A percentile compares a stretch with the other conserved stretches of the same genome.
These are phyloP conservation scores for Sarcophaga bullata DNA, from an alignment of 1,140 invertebrate species.

Conservation along the genomic window DNA sequence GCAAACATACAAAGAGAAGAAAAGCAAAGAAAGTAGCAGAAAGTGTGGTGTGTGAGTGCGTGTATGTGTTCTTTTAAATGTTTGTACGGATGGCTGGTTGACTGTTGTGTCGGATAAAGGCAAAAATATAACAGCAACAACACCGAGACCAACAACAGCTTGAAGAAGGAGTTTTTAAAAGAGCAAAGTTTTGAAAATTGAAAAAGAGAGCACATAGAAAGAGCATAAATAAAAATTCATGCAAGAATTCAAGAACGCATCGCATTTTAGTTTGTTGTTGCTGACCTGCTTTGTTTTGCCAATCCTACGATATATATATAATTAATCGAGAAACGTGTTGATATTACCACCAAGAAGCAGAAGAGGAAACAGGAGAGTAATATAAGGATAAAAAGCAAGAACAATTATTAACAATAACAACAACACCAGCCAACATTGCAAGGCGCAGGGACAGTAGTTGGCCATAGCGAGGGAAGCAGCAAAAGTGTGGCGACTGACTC, in stretches of 20 bases:
- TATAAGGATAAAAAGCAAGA: no score
- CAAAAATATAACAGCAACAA: no score
- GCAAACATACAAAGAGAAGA: not conserved
- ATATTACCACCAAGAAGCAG: no score
- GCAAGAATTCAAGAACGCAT: no score
- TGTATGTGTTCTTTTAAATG: not conserved
- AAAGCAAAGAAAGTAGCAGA: not conserved
- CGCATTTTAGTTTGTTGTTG: not conserved
- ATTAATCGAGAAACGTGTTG: no score
- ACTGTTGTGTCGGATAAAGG: no score
- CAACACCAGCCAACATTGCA: not conserved
- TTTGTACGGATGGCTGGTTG: no score
- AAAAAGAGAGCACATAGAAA: no score
- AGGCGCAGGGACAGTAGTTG: slow-evolving; percentile 13
- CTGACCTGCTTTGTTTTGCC: not conserved
- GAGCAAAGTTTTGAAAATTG: not conserved
- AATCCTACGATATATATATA: no score
- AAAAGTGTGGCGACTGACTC: not conserved
- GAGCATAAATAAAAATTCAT: no score
- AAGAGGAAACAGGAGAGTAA: no score
- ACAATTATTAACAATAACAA: no score
- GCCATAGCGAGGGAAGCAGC: not conserved
- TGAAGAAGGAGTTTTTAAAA: not conserved
- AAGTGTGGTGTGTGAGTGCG: not conserved
- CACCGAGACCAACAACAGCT: not conserved